Conservation (phyloP, 2,888 invertebrate species). For the Cheilosia impressa region DNA sequence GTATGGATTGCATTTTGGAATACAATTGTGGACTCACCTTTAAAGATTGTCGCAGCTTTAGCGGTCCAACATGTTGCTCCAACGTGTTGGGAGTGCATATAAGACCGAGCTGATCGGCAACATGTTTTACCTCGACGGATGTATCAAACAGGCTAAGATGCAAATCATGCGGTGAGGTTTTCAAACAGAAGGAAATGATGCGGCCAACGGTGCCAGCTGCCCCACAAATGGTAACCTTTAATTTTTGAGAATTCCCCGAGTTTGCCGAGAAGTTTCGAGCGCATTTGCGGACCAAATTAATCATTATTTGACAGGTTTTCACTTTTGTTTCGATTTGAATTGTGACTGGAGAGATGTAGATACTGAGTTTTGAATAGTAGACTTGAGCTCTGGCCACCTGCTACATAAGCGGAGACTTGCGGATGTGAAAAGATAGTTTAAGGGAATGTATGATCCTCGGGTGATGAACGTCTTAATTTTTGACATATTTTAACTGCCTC, state of each 20-base stretch:
- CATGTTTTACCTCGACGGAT: constrained; percentile 41
- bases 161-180: constrained; percentile 54
- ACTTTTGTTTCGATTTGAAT: background rate
- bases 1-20: background rate
- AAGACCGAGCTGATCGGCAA: constrained; percentile 59
- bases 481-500: too few species aligned
- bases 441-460: too few species aligned
- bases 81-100: constrained; percentile 61
- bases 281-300: constrained; percentile 17
- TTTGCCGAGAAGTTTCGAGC: constrained; percentile 35
- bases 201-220: constrained; percentile 71
- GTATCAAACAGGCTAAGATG: constrained; percentile 67
- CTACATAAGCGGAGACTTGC: too few species aligned
- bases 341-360: background rate
- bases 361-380: background rate
- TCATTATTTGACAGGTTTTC: constrained; percentile 41
- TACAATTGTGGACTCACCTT: constrained; percentile 38
- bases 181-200: constrained; percentile 69
- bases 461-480: too few species aligned
- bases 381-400: too few species aligned
- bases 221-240: constrained; percentile 69
- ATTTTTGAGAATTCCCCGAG: constrained; percentile 32
- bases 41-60: constrained; percentile 63
- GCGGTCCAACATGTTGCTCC: constrained; percentile 60
- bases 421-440: too few species aligned